A percentile compares a stretch with the other conserved stretches of the same genome.
Conservation (phyloP, 1,140 invertebrate genomes). For the Chionoecetes opilio region DNA sequence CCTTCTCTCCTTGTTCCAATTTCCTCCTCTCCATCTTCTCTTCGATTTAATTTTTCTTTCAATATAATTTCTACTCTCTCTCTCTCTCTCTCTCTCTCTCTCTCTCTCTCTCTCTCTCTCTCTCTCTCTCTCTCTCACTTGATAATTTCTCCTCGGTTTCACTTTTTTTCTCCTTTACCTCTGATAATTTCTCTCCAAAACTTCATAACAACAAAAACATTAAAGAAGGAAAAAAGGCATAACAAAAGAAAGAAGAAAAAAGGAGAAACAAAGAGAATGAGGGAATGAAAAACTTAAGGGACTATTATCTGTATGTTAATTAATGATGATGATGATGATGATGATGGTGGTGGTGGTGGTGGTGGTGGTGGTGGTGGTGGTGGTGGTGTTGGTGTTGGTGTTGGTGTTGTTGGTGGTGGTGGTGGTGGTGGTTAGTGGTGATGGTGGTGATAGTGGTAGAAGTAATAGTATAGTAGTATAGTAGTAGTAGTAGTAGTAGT, state of each 20-base stretch:
- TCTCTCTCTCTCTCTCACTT: not conserved
- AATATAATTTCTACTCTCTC: not conserved
- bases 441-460: no score
- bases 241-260: slow-evolving; percentile 23
- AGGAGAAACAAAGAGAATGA: not conserved
- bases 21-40: not conserved
- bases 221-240: not conserved
- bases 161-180: not conserved
- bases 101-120: not conserved
- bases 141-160: not conserved
- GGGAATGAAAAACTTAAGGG: no score
- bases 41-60: not conserved
- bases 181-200: no score
- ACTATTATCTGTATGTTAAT: no score
- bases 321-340: not conserved
- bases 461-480: not conserved
- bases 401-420: no score
- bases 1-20: no score
- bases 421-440: no score
- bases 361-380: no score
- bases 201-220: no score
- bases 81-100: not conserved
- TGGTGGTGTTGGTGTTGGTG: no score
- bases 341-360: not conserved
- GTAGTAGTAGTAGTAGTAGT: slow-evolving; percentile 37